A percentile compares a stretch with the other conserved stretches of the same genome.
These are phyloP conservation scores for Colius striatus DNA, from an alignment of 2,113 vertebrate species.

Conservation along the genomic window DNA sequence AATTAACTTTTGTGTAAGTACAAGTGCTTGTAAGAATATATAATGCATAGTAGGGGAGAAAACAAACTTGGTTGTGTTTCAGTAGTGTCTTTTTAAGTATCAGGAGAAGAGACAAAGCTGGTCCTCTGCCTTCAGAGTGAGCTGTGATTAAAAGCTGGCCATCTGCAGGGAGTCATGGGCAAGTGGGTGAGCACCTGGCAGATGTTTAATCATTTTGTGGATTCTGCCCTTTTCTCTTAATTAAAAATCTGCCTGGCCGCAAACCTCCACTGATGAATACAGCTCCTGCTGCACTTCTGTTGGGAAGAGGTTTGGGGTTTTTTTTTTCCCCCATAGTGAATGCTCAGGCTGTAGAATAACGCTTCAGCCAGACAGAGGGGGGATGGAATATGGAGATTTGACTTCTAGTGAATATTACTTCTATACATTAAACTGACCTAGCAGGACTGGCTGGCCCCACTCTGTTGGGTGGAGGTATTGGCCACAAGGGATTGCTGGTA, in stretches of 20 bases:
- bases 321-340: neutral
- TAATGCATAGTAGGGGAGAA: neutral
- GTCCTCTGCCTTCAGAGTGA: neutral
- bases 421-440: neutral
- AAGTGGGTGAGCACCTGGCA: constrained; percentile 15
- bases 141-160: neutral
- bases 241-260: constrained; percentile 18
- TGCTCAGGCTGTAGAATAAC: neutral
- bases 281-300: neutral
- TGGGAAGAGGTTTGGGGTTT: neutral
- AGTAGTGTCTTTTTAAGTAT: neutral
- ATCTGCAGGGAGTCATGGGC: neutral
- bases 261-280: neutral
- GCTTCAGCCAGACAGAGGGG: neutral
- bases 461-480: neutral
- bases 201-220: constrained; percentile 20
- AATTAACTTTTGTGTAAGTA: neutral
- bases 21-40: neutral
- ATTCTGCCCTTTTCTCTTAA: constrained; percentile 33
- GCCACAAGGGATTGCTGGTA: neutral
- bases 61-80: neutral
- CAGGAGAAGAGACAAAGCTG: neutral
- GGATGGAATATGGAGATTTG: neutral
- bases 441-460: neutral
- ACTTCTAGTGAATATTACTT: neutral